phyloP scores from a whole-genome alignment of 2,888 invertebrate genomes.

The Encarsia formosa region DNA sequence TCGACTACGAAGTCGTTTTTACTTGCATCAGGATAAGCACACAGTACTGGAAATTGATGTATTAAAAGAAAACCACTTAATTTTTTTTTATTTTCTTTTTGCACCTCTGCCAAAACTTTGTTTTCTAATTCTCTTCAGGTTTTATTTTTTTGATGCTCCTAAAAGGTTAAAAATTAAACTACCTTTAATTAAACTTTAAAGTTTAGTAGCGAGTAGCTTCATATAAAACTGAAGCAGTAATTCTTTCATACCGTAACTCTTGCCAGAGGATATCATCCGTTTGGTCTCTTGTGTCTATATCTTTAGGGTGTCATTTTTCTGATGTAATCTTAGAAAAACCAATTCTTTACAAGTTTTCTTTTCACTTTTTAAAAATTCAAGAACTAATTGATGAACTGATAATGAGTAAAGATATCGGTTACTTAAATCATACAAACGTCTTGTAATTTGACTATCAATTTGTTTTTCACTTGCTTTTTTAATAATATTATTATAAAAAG shows the following conservation, averaged over 20 bases:
- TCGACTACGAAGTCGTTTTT: neutral
- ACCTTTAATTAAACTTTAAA: too few species aligned
- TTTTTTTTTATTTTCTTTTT: neutral
- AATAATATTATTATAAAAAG: neutral
- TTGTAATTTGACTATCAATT: constrained; percentile 7
- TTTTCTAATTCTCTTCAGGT: neutral
- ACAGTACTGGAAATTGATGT: neutral
- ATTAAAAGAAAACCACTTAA: neutral
- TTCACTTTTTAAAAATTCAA: neutral
- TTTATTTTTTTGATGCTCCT: constrained; percentile 7
- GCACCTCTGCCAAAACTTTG: neutral
- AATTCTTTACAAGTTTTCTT: neutral
- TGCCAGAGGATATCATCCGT: constrained; percentile 4
- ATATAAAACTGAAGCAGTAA: constrained; percentile 5
- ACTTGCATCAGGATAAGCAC: neutral
- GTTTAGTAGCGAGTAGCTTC: constrained; percentile 6
- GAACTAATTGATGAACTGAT: neutral
- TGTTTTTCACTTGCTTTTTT: neutral
- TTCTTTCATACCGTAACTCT: constrained; percentile 7
- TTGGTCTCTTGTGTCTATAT: constrained; percentile 3
- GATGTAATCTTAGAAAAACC: neutral
- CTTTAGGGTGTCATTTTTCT: neutral
- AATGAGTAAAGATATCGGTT: neutral
- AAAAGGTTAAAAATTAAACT: constrained; percentile 2
- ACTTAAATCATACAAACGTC: neutral